These are phyloP conservation scores for Hippopotamyrus pictus DNA, from an alignment of 2,797 vertebrate species.

Conservation along the genomic window DNA sequence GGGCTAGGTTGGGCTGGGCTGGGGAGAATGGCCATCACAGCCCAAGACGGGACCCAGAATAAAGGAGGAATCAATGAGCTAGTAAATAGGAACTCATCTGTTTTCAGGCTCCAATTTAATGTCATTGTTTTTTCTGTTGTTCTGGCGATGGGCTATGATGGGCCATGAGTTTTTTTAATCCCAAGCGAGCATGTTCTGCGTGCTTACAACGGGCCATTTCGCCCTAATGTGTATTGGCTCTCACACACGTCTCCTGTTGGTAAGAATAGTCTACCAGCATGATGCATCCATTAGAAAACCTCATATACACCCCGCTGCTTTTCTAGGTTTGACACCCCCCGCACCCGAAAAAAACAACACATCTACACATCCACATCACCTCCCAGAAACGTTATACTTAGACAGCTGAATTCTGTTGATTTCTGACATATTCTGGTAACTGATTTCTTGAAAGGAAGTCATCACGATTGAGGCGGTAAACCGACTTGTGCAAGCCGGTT, in stretches of 20 bases:
- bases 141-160: conserved; percentile 23
- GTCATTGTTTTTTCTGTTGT: conserved; percentile 53
- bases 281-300: conserved; percentile 57
- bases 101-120: conserved; percentile 66
- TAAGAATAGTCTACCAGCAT: conserved; percentile 57
- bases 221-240: conserved; percentile 55
- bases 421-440: conserved; percentile 47
- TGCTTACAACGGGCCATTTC: conserved; percentile 62
- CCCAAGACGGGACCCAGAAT: conserved; percentile 55
- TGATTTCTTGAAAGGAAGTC: conserved; percentile 44
- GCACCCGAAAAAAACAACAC: not conserved
- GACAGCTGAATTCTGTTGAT: conserved; percentile 48
- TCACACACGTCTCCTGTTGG: conserved; percentile 34
- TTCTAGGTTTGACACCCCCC: not conserved
- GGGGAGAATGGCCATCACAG: conserved; percentile 46
- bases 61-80: conserved; percentile 76
- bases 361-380: not conserved
- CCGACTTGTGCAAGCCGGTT: not conserved
- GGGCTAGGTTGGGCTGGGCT: conserved; percentile 36
- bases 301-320: conserved; percentile 34
- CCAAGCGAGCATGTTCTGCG: conserved; percentile 38
- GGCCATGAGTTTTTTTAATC: conserved; percentile 29
- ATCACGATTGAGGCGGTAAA: conserved; percentile 41
- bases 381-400: conserved; percentile 32
- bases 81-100: conserved; percentile 84